Evolutionary conservation across 2,888 invertebrate species (phyloP), one percentile per base, ranked within the genome.

Genomic region (Aphrophora alni): DNA sequence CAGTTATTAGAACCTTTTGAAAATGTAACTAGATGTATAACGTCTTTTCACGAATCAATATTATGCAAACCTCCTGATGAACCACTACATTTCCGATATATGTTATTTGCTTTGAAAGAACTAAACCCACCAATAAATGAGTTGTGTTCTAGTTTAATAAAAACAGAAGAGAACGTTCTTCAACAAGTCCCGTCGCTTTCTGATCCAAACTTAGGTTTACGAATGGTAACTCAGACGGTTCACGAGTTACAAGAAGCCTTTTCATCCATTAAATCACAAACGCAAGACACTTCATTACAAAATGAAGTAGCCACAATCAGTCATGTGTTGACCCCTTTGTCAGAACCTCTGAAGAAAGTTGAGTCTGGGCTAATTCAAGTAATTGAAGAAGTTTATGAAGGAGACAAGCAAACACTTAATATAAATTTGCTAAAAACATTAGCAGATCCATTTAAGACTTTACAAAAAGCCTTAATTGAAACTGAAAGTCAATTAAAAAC

Each of bases 71-170:
- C 84, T n/a, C 83, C 83, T 5, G 84, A 85, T 70, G 84, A 84
- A 59, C 83, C 83, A 0, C 81, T 84, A 51, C 83, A 84, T 77
- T 51, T 84, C 27, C 69, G 84, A 70, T 84, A 82, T 71, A 78
- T 85, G 25, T 75, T 85, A 17, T 84, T 83, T 0, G 84, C 89
- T 4, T 85, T 89, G 51, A 87, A 88, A 76, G 88, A 88, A 2
- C 86, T 91, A 17, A 81, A 78, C 26, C 78, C 82, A 38, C 85
- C 85, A 2, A 77, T 85, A n/a, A 84, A 83, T 69, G 82, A 82
- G n/a, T 75, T 85, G 33, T 82, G 84, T 21, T 80, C 81, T 17
- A 83, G 82, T 79, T 81, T 85, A 51, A 83, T 82, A 38, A 81
- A 82, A 81, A 77, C 83, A 4, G 85, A 85, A 82, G 84, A 85